phyloP scores from a whole-genome alignment of 2,797 vertebrate species.

The Sphaeramia orbicularis region DNA sequence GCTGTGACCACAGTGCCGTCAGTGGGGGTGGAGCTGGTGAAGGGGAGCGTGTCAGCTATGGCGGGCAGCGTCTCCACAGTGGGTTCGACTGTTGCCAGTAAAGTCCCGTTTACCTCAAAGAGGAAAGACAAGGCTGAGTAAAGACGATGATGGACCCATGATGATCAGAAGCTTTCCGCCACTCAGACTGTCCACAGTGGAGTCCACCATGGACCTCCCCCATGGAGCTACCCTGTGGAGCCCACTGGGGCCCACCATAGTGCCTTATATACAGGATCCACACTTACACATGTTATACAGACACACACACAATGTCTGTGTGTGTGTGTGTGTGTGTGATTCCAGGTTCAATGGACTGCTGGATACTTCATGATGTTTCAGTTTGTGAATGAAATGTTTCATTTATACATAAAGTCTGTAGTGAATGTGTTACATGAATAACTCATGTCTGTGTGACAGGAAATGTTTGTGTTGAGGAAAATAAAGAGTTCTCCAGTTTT shows the following conservation, averaged over 20 bases:
- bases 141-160: conserved; percentile 39
- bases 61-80: conserved; percentile 83
- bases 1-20: conserved; percentile 83
- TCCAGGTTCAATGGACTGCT: too few relatives aligned
- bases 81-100: conserved; percentile 83
- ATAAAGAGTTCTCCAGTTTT: conserved; percentile 9
- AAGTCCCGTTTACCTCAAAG: conserved; percentile 84
- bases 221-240: too few relatives aligned
- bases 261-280: too few relatives aligned
- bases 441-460: conserved; percentile 28
- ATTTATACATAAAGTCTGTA: neutral
- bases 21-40: conserved; percentile 82
- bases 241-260: too few relatives aligned
- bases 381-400: too few relatives aligned
- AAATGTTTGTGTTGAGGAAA: conserved; percentile 13
- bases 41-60: conserved; percentile 84
- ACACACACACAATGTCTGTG: too few relatives aligned
- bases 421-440: conserved; percentile 37
- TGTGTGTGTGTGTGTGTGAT: too few relatives aligned
- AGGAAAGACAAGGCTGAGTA: conserved; percentile 88
- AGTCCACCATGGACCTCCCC: too few relatives aligned
- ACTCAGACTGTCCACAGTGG: too few relatives aligned
- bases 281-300: too few relatives aligned
- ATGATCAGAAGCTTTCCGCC: conserved; percentile 9
- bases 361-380: too few relatives aligned